These are phyloP conservation scores for Aradus depressus DNA, from an alignment of 2,888 invertebrate genomes.

Conservation along the genomic window DNA sequence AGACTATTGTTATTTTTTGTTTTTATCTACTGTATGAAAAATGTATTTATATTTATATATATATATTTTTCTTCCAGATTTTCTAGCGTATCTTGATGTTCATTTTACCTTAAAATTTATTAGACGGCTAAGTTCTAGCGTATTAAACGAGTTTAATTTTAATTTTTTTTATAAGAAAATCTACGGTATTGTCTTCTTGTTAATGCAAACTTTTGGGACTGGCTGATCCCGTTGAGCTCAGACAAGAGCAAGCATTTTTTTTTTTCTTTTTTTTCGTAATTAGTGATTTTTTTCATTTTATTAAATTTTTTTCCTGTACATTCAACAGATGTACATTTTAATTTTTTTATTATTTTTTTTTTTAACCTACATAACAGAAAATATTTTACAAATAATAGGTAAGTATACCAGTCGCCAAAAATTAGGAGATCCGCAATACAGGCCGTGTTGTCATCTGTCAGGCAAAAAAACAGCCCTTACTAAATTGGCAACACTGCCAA, in stretches of 20 bases:
- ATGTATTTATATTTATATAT: slow-evolving; percentile 4
- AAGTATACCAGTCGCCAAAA: too few relatives aligned
- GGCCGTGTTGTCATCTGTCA: too few relatives aligned
- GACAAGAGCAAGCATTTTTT: slow-evolving; percentile 12
- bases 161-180: slow-evolving; percentile 22
- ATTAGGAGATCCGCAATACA: too few relatives aligned
- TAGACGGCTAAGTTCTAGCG: slow-evolving; percentile 27
- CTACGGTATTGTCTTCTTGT: slow-evolving; percentile 27
- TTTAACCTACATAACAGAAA: too few relatives aligned
- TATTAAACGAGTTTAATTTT: slow-evolving; percentile 15
- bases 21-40: slow-evolving; percentile 12
- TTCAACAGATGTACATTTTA: too few relatives aligned
- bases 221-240: slow-evolving; percentile 15
- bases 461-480: too few relatives aligned
- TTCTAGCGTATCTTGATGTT: slow-evolving; percentile 9
- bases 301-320: too few relatives aligned
- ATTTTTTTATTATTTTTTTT: too few relatives aligned
- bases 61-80: slow-evolving; percentile 8
- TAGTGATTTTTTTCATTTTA: too few relatives aligned
- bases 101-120: slow-evolving; percentile 21
- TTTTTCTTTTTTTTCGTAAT: not conserved
- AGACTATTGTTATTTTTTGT: slow-evolving; percentile 4
- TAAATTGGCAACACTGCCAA: too few relatives aligned
- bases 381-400: too few relatives aligned
- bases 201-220: slow-evolving; percentile 15